Evolutionary conservation across 2,888 invertebrate species (phyloP).

Genomic region (Netelia melanura): DNA sequence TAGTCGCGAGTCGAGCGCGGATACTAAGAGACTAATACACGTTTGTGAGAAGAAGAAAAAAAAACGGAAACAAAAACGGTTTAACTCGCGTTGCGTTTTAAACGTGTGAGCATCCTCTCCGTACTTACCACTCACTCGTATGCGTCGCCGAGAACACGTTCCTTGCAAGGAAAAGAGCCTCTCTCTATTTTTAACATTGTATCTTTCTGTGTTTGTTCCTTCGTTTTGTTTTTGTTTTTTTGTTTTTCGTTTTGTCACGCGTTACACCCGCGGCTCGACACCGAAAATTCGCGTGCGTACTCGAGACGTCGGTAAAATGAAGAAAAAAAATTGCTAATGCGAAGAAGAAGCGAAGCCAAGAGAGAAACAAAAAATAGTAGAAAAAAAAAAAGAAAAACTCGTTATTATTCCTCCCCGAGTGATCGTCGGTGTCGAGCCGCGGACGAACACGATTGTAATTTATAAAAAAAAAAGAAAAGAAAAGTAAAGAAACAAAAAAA

Average conservation of each 20-base stretch:
- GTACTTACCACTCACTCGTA: slow-evolving; percentile 84
- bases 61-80: not conserved
- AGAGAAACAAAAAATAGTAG: not conserved
- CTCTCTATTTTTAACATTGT: slow-evolving; percentile 67
- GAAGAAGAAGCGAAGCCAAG: not conserved
- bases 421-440: slow-evolving; percentile 36
- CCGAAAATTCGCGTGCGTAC: not conserved
- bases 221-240: slow-evolving; percentile 69
- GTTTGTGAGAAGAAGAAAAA: slow-evolving; percentile 1
- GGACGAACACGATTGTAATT: slow-evolving; percentile 8
- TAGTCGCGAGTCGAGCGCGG: slow-evolving; percentile 1
- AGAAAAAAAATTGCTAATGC: not conserved
- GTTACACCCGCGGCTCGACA: slow-evolving; percentile 44
- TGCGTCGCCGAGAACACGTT: slow-evolving; percentile 80
- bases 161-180: slow-evolving; percentile 80
- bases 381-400: not conserved
- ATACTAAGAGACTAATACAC: slow-evolving; percentile 23
- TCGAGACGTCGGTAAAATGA: too few species aligned
- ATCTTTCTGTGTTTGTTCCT: not conserved
- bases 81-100: slow-evolving; percentile 53
- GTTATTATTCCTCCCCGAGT: not conserved
- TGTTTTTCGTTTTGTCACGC: slow-evolving; percentile 66
- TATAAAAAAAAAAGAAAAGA: slow-evolving; percentile 39
- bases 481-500: slow-evolving; percentile 68
- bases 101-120: slow-evolving; percentile 78